A percentile compares a stretch with the other conserved stretches of the same genome.
Evolutionary conservation across 1,140 invertebrate species (phyloP).

Genomic region (Monochamus saltuarius): DNA sequence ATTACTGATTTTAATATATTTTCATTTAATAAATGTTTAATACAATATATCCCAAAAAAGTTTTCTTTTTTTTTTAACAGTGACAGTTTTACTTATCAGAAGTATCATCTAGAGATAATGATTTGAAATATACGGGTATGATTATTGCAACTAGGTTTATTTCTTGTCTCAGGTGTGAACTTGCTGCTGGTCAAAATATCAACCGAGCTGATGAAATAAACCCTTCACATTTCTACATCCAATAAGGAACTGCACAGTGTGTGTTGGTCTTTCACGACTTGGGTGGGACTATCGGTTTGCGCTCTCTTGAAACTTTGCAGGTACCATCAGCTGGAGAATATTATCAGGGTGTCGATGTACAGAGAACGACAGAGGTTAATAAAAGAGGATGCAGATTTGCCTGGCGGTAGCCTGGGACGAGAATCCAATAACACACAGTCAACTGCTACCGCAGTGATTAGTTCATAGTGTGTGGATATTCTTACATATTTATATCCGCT

Average conservation of each 20-base stretch:
- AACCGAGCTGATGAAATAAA: constrained; percentile 78
- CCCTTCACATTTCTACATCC: constrained; percentile 81
- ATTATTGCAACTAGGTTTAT: too few relatives aligned
- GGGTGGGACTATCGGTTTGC: constrained; percentile 83
- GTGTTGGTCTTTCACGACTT: constrained; percentile 86
- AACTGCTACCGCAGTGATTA: constrained; percentile 44
- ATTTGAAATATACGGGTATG: too few relatives aligned
- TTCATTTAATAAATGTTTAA: too few relatives aligned
- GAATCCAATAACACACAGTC: constrained; percentile 46
- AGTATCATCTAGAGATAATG: too few relatives aligned
- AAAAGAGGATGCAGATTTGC: constrained; percentile 60
- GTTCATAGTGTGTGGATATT: constrained; percentile 39
- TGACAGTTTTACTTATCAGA: too few relatives aligned
- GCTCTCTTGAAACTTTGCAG: constrained; percentile 82
- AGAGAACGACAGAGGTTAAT: constrained; percentile 79
- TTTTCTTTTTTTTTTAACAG: too few relatives aligned
- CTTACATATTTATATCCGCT: constrained; percentile 44
- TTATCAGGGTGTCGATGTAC: constrained; percentile 90
- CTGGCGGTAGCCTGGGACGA: constrained; percentile 52
- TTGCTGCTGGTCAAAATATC: constrained; percentile 82
- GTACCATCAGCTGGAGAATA: constrained; percentile 89
- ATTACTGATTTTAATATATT: too few relatives aligned
- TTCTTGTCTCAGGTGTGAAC: constrained; percentile 71
- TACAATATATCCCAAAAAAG: too few relatives aligned
- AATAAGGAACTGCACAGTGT: constrained; percentile 82